These are phyloP conservation scores for Priocnemis perturbator DNA, from an alignment of 2,888 invertebrate genomes.

Conservation along the genomic window DNA sequence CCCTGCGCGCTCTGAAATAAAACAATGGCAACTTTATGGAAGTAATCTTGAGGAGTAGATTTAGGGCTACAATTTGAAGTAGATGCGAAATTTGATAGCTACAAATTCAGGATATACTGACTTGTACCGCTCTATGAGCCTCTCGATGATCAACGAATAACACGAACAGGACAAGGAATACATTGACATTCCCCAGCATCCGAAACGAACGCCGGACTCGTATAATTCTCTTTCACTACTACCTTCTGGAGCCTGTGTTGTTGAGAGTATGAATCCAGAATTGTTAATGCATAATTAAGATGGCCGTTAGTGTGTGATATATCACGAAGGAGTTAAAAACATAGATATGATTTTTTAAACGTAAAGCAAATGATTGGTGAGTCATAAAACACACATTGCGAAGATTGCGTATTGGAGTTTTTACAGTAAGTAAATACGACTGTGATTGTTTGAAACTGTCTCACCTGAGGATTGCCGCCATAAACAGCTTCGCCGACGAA, in stretches of 20 bases:
- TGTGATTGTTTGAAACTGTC: conserved; percentile 33
- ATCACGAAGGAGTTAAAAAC: neutral
- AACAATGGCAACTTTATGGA: conserved; percentile 3
- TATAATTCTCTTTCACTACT: conserved; percentile 82
- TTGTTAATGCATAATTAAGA: too few relatives aligned
- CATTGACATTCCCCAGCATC: conserved; percentile 98
- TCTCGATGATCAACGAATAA: conserved; percentile 93
- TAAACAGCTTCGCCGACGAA: conserved; percentile 95
- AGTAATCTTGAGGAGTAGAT: neutral
- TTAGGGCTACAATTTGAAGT: neutral
- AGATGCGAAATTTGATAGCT: neutral
- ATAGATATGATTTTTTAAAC: neutral
- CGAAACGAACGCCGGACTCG: conserved; percentile 94
- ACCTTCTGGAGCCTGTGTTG: conserved; percentile 83
- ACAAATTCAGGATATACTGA: conserved; percentile 49
- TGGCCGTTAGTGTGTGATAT: neutral
- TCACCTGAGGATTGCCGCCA: conserved; percentile 89
- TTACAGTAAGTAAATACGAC: too few relatives aligned
- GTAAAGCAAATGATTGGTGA: too few relatives aligned
- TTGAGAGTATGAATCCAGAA: neutral
- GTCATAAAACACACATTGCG: too few relatives aligned
- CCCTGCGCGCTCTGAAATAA: conserved; percentile 85
- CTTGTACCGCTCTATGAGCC: conserved; percentile 84
- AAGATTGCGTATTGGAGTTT: too few relatives aligned
- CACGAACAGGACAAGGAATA: conserved; percentile 95